Evolutionary conservation across 2,888 invertebrate genomes (phyloP).

Genomic region (Cephus spinipes): DNA sequence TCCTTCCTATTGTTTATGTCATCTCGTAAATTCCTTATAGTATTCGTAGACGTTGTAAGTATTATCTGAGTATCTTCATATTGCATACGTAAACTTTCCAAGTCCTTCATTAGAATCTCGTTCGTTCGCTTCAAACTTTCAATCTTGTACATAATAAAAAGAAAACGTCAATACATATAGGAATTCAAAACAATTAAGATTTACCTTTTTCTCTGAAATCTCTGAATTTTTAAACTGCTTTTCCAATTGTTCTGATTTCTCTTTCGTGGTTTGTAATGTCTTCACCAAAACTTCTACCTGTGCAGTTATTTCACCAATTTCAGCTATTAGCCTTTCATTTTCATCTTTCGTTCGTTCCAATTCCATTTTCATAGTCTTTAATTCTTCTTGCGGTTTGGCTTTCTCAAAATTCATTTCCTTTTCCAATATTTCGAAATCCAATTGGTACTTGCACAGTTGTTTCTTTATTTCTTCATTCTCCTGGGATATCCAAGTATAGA

Average conservation of each 20-base stretch:
- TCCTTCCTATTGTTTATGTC: conserved; percentile 14
- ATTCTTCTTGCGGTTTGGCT: conserved; percentile 13
- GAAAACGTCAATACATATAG: neutral
- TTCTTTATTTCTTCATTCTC: conserved; percentile 46
- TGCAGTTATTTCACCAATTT: conserved; percentile 29
- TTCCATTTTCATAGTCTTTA: conserved; percentile 26
- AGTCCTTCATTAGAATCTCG: conserved; percentile 28
- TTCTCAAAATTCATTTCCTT: conserved; percentile 43
- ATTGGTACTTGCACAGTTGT: conserved; percentile 43
- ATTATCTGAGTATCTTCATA: conserved; percentile 17
- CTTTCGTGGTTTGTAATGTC: conserved; percentile 36
- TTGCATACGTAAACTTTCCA: conserved; percentile 23
- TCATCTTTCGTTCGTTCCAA: conserved; percentile 30
- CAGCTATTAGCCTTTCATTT: conserved; percentile 34
- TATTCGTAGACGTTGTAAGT: conserved; percentile 13
- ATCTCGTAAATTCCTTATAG: conserved; percentile 10
- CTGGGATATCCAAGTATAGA: neutral
- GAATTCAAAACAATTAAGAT: neutral
- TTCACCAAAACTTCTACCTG: conserved; percentile 30
- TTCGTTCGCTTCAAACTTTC: conserved; percentile 28
- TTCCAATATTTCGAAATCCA: conserved; percentile 48
- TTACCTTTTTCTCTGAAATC: neutral
- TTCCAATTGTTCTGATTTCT: conserved; percentile 27
- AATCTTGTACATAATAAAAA: conserved; percentile 24
- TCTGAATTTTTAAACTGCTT: neutral